Evolutionary conservation across 64 coral and sea anemone genomes (phyloP).

Genomic region (Montipora foliosa): DNA sequence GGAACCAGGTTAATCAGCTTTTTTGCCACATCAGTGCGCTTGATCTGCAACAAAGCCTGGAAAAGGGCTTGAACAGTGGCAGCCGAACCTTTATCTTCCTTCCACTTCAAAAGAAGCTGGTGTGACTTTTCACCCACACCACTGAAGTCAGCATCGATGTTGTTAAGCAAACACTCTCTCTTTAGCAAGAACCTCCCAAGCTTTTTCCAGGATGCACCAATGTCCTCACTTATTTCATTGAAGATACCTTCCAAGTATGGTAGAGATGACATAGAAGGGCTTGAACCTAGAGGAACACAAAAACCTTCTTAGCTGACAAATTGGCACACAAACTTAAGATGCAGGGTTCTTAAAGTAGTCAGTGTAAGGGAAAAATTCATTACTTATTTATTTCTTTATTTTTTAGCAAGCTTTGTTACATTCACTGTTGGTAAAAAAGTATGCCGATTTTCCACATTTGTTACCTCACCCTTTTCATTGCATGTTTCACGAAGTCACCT

Average conservation of each 20-base stretch:
- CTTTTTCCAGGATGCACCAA: conserved; percentile 76
- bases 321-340: no score
- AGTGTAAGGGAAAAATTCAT: no score
- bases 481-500: no score
- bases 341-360: no score
- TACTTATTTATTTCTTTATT: no score
- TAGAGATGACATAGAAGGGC: background rate
- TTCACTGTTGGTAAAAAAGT: no score
- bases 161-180: conserved; percentile 79
- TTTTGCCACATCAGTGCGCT: conserved; percentile 70
- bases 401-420: no score
- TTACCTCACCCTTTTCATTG: no score
- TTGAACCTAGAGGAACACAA: background rate
- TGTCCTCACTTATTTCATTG: conserved; percentile 77
- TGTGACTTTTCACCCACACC: conserved; percentile 83
- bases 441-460: no score
- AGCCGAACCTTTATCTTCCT: conserved; percentile 42
- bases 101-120: conserved; percentile 90
- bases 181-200: conserved; percentile 72
- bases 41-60: conserved; percentile 49
- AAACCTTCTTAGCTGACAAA: background rate
- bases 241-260: conserved; percentile 44
- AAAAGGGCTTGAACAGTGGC: conserved; percentile 64
- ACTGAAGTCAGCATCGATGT: conserved; percentile 82
- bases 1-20: conserved; percentile 58